These are phyloP conservation scores for Hafferia zeledoni DNA, from an alignment of 2,797 vertebrate genomes.

Conservation along the genomic window DNA sequence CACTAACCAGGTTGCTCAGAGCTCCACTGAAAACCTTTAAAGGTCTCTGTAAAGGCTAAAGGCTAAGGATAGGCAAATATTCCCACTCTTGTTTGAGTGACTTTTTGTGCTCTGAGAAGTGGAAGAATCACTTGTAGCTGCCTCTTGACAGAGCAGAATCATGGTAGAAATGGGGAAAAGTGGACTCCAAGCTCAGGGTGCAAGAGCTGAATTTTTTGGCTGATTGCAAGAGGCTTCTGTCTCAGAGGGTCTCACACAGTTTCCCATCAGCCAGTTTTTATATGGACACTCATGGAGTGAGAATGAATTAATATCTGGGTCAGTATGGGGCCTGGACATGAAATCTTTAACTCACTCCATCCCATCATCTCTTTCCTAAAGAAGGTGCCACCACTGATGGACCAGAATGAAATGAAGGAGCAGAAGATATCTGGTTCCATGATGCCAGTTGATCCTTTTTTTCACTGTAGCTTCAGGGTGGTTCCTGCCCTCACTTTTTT, in stretches of 20 bases:
- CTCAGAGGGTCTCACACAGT: background rate
- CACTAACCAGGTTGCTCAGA: background rate
- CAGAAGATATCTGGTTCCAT: background rate
- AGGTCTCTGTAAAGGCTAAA: background rate
- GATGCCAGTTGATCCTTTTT: background rate
- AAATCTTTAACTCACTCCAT: background rate
- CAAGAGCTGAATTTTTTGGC: background rate
- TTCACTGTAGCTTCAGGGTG: background rate
- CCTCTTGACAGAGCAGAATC: accelerated
- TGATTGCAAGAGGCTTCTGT: background rate
- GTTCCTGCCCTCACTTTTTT: background rate
- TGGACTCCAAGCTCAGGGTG: accelerated
- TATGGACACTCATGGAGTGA: background rate
- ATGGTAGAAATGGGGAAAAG: background rate
- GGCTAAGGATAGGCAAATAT: background rate
- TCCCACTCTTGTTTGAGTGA: background rate
- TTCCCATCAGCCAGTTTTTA: background rate
- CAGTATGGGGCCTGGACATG: background rate
- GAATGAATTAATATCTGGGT: background rate
- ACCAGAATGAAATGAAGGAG: background rate
- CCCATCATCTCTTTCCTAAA: background rate
- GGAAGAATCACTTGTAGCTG: background rate
- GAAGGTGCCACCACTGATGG: background rate
- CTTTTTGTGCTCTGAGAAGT: background rate
- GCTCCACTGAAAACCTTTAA: background rate